Percentiles rank a stretch among this genome's conserved stretches.
Conservation (phyloP, 2,888 invertebrate species). For the Drosophila barbarae region DNA sequence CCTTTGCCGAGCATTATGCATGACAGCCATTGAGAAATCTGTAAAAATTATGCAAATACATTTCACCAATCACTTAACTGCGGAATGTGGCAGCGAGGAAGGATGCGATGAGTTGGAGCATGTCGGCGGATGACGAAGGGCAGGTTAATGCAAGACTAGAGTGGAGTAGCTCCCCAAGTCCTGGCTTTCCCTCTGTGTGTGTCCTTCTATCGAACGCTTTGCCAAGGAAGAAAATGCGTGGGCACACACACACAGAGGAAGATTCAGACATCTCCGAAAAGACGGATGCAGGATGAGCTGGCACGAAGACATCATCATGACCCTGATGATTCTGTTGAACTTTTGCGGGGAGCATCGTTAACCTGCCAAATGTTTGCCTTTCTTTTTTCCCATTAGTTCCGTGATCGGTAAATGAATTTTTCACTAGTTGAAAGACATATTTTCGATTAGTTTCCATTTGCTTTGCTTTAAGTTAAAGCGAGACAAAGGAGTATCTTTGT, state of each 20-base stretch:
- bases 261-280: constrained; percentile 17
- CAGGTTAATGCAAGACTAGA: constrained; percentile 31
- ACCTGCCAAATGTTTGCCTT: constrained; percentile 25
- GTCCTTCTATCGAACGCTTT: constrained; percentile 24
- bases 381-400: constrained; percentile 11
- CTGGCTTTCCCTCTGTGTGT: neutral
- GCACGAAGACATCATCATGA: constrained; percentile 17
- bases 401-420: constrained; percentile 11
- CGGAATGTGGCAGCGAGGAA: constrained; percentile 27
- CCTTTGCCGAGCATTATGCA: constrained; percentile 58
- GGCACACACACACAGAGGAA: constrained; percentile 2
- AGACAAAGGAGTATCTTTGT: neutral
- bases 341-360: constrained; percentile 17
- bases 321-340: constrained; percentile 26
- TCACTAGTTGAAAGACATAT: neutral
- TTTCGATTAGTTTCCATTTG: neutral
- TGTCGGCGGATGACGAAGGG: constrained; percentile 9
- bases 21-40: constrained; percentile 71
- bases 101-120: constrained; percentile 15
- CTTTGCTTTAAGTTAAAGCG: neutral
- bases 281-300: constrained; percentile 13
- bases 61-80: constrained; percentile 74
- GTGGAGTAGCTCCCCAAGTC: constrained; percentile 4
- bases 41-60: constrained; percentile 74
- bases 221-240: constrained; percentile 17